Evolutionary conservation across 2,888 invertebrate species (phyloP), one percentile per base, ranked within the genome.

Genomic region (Zelleria hepariella): DNA sequence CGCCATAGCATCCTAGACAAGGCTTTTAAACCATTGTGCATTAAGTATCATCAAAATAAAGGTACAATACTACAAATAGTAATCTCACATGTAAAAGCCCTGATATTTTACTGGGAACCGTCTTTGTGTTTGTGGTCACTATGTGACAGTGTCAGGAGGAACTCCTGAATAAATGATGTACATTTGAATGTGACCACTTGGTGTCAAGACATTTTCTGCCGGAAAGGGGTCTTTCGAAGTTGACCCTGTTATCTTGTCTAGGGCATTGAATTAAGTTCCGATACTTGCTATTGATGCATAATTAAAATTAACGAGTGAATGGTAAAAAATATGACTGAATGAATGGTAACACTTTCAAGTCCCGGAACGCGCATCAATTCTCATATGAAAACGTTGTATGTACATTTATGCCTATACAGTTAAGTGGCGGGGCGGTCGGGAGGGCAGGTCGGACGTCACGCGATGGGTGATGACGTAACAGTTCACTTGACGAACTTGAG

Each of bases 401-500:
- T 20, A 51, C 51, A 51, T 51, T 10, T 51, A 51, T 51, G 8
- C 51, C 51, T 54, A 54, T 54, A 54, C 15, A 42, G 32, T 42
- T 42, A 42, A 42, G 32, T 42, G 54, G 54, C 15, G 55, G 55
- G 27, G 55, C n/a, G 32, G 63, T 65, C 63, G 65, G 65, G 65
- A 61, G 60, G n/a, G n/a, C 42, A 49, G n/a, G 24, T 51, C 2
- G 51, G 20, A 51, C 51, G 51, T 51, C 23, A 21, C 23, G 27
- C 32, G 23, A 10, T 25, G 15, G 10, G 15, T 42, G 10, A 42
- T 4, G 32, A 42, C 10, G 32, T 60, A 7, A 42, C 15, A 42
- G 15, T 59, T 76, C 70, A 77, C 67, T 77, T 76, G 58, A 74
- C 71, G 67, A 94, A 95, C 66, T 92, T 79, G 58, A 96, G 87